Percentiles rank a stretch among this genome's conserved stretches.
phyloP scores from a whole-genome alignment of 2,113 vertebrate genomes.

The Rhea americana region DNA sequence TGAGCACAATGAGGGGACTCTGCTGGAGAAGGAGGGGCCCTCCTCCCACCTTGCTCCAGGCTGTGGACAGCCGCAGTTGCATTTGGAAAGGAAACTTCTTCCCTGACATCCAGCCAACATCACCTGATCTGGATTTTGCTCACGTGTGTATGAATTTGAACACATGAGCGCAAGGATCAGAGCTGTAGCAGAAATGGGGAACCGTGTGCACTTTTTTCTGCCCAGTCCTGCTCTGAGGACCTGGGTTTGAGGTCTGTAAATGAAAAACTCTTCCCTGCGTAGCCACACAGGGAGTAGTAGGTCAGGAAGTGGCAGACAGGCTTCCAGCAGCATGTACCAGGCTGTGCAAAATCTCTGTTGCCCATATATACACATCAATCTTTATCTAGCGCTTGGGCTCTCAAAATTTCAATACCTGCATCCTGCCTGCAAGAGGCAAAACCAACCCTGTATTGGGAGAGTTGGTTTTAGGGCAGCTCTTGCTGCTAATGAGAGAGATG shows the following conservation, averaged over 20 bases:
- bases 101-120: not conserved
- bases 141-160: rapidly evolving
- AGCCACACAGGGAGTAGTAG: not conserved
- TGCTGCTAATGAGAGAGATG: not conserved
- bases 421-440: not conserved
- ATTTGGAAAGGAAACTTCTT: not conserved
- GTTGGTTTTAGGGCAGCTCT: not conserved
- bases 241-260: not conserved
- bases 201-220: rapidly evolving
- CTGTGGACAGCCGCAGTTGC: not conserved
- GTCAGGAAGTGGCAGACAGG: not conserved
- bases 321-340: not conserved
- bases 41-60: not conserved
- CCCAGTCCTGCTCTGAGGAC: not conserved
- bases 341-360: rapidly evolving
- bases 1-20: not conserved
- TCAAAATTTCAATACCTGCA: rapidly evolving
- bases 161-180: not conserved
- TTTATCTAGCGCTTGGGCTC: not conserved
- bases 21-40: not conserved
- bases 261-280: not conserved
- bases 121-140: not conserved
- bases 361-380: not conserved
- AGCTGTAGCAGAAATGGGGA: not conserved
- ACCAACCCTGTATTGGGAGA: not conserved